phyloP scores from a whole-genome alignment of 2,888 invertebrate species.

The Lymantria dispar region DNA sequence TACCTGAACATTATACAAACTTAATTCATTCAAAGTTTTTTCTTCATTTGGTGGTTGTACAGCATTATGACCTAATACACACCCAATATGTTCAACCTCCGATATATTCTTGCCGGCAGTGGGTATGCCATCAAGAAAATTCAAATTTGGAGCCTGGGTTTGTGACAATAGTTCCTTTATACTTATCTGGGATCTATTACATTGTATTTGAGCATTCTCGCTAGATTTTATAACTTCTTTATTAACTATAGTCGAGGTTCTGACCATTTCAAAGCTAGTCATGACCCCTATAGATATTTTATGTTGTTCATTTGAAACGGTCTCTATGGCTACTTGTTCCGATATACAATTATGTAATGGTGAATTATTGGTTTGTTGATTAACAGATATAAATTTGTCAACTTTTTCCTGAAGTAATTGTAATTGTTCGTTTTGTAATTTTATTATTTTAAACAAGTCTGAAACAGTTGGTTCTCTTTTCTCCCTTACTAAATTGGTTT shows the following conservation, averaged over 20 bases:
- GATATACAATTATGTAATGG: constrained; percentile 48
- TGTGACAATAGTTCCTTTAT: constrained; percentile 65
- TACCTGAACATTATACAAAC: constrained; percentile 70
- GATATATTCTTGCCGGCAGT: constrained; percentile 39
- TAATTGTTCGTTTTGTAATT: constrained; percentile 86
- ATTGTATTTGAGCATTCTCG: constrained; percentile 68
- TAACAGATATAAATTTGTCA: constrained; percentile 72
- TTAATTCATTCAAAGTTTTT: constrained; percentile 71
- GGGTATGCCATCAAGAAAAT: constrained; percentile 71
- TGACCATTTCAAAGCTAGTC: constrained; percentile 86
- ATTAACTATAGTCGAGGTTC: constrained; percentile 72
- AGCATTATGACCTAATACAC: constrained; percentile 6
- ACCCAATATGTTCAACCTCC: constrained; percentile 9
- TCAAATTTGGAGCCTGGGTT: constrained; percentile 52
- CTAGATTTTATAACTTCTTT: constrained; percentile 58
- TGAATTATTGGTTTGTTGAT: constrained; percentile 35
- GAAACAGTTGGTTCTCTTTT: constrained; percentile 79
- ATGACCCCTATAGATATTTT: constrained; percentile 87
- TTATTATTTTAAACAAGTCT: constrained; percentile 85
- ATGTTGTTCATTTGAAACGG: constrained; percentile 60
- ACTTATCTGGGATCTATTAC: constrained; percentile 69
- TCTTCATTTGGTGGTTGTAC: constrained; percentile 49
- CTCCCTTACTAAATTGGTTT: constrained; percentile 54
- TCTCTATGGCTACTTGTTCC: constrained; percentile 56
- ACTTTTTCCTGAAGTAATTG: constrained; percentile 85